Evolutionary conservation across 2,888 invertebrate species (phyloP).

Genomic region (Scaptodrosophila latifasciaeformis): DNA sequence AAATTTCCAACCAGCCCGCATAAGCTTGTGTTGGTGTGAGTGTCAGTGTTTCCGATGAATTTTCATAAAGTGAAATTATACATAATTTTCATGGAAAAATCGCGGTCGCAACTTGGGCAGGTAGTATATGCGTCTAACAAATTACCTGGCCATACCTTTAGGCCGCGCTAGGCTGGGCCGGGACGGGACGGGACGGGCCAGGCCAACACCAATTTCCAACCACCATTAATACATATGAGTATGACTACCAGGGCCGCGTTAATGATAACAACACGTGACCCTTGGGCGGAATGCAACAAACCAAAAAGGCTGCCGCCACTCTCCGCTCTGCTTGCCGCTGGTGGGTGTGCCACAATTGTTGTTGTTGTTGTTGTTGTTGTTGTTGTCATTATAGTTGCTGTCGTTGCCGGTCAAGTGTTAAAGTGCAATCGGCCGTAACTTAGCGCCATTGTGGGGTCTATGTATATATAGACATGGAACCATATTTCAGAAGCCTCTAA

Average conservation of each 20-base stretch:
- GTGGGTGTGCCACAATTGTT: constrained; percentile 40
- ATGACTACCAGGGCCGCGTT: constrained; percentile 49
- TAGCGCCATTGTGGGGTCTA: too few relatives aligned
- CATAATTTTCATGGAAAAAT: constrained; percentile 50
- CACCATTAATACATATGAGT: too few relatives aligned
- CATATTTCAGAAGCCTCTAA: too few relatives aligned
- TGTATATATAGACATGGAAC: too few relatives aligned
- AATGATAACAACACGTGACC: constrained; percentile 60
- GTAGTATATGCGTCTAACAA: not conserved
- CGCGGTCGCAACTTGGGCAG: constrained; percentile 38
- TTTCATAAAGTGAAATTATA: constrained; percentile 49
- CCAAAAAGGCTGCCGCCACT: constrained; percentile 4
- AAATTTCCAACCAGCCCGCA: too few relatives aligned
- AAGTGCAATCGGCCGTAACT: constrained; percentile 63
- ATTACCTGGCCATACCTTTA: too few relatives aligned
- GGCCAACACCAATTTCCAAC: too few relatives aligned
- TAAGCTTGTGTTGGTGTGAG: too few relatives aligned
- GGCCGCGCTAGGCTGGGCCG: too few relatives aligned
- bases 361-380: constrained; percentile 1
- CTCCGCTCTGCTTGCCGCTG: not conserved
- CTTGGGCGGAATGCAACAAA: constrained; percentile 17
- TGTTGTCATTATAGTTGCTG: constrained; percentile 32
- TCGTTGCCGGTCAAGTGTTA: constrained; percentile 66
- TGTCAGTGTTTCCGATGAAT: constrained; percentile 47
- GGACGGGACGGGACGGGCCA: too few relatives aligned